These are phyloP conservation scores for Oxytorus armatus DNA, from an alignment of 2,888 invertebrate genomes.

Conservation along the genomic window DNA sequence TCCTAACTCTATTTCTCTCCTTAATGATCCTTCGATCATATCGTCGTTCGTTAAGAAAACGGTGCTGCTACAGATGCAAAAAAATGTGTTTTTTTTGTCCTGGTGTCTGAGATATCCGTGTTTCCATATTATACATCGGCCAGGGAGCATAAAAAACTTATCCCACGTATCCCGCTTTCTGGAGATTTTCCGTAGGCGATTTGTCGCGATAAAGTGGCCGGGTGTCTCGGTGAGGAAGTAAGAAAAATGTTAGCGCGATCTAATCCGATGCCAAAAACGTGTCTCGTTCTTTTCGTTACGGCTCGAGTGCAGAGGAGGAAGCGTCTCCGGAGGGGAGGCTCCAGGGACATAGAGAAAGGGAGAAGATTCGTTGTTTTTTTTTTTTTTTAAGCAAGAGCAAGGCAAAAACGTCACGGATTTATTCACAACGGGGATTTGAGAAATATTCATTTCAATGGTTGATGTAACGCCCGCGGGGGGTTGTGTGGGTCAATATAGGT, in stretches of 20 bases:
- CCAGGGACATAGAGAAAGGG: slow-evolving; percentile 20
- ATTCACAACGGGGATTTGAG: slow-evolving; percentile 71
- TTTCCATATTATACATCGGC: slow-evolving; percentile 12
- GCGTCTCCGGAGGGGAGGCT: slow-evolving; percentile 37
- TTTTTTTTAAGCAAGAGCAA: slow-evolving; percentile 27
- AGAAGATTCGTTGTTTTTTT: slow-evolving; percentile 40
- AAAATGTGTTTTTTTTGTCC: too few relatives aligned
- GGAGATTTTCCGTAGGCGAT: slow-evolving; percentile 60
- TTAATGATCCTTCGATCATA: too few relatives aligned
- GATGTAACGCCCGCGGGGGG: slow-evolving; percentile 72
- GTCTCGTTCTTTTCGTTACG: slow-evolving; percentile 61
- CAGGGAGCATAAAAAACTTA: slow-evolving; percentile 44
- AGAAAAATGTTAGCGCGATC: slow-evolving; percentile 70
- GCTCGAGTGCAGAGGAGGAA: too few relatives aligned
- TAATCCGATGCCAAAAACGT: slow-evolving; percentile 71
- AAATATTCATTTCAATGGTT: slow-evolving; percentile 80
- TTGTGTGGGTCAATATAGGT: slow-evolving; percentile 74
- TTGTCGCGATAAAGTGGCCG: slow-evolving; percentile 67
- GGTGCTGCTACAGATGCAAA: too few relatives aligned
- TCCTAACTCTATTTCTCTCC: too few relatives aligned
- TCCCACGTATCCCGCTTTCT: slow-evolving; percentile 59
- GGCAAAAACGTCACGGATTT: slow-evolving; percentile 55
- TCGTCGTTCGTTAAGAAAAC: too few relatives aligned
- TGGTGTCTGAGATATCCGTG: slow-evolving; percentile 1
- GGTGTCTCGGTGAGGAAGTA: slow-evolving; percentile 61